phyloP scores from a whole-genome alignment of 2,113 vertebrate species.

The Aldabrachelys gigantea region DNA sequence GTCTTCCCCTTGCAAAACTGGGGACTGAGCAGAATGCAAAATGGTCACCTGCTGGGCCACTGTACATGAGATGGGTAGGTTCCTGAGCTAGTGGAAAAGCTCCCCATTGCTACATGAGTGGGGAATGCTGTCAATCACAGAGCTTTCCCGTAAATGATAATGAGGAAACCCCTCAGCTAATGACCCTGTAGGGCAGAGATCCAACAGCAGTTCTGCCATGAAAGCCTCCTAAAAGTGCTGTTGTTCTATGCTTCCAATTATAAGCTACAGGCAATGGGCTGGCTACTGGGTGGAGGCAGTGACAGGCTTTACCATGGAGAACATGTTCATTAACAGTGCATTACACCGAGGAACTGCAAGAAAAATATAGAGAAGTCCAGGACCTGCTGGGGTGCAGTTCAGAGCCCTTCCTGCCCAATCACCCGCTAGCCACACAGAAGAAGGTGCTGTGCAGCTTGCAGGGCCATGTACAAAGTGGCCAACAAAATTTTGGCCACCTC shows the following conservation, averaged over 20 bases:
- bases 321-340: neutral
- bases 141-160: neutral
- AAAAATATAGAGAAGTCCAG: neutral
- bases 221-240: neutral
- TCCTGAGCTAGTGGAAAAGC: neutral
- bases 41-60: neutral
- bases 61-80: neutral
- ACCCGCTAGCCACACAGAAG: neutral
- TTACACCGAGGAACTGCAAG: neutral
- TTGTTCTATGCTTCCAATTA: neutral
- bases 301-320: neutral
- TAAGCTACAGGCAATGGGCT: neutral
- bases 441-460: neutral
- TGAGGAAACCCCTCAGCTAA: neutral
- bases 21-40: neutral
- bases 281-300: neutral
- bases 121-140: neutral
- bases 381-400: neutral
- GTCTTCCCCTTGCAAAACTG: neutral
- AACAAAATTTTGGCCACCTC: neutral
- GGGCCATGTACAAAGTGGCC: neutral
- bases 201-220: neutral
- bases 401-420: neutral
- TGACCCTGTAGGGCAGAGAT: neutral
- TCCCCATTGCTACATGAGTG: rapidly evolving